Percentiles rank a stretch among this genome's conserved stretches.
These are phyloP conservation scores for Leucopsar rothschildi DNA, from an alignment of 2,113 vertebrate genomes.

Conservation along the genomic window DNA sequence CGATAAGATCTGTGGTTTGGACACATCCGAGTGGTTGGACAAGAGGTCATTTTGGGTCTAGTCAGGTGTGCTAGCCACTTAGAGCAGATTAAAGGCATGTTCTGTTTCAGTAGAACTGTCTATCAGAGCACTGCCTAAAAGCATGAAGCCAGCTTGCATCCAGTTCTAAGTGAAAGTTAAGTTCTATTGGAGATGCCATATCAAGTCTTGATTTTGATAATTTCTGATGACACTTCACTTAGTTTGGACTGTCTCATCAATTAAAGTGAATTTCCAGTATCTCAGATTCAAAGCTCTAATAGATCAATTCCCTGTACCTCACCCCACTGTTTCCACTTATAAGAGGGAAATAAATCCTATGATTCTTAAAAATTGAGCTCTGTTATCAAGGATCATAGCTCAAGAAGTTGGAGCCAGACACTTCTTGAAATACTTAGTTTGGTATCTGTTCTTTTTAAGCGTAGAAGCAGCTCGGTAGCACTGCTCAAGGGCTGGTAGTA, in stretches of 20 bases:
- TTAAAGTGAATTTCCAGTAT: not conserved
- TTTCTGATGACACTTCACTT: not conserved
- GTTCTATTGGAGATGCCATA: not conserved
- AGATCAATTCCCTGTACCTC: not conserved
- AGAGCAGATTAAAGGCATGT: not conserved
- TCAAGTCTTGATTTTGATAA: not conserved
- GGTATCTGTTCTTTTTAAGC: not conserved
- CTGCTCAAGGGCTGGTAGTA: not conserved
- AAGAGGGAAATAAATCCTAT: not conserved
- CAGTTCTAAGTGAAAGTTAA: not conserved
- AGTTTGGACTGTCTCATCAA: not conserved
- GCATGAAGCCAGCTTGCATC: not conserved
- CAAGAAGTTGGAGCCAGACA: not conserved
- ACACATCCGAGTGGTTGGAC: fast-evolving
- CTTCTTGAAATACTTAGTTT: not conserved
- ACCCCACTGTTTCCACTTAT: not conserved
- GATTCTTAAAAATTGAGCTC: not conserved
- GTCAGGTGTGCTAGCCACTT: not conserved
- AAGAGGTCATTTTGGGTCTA: not conserved
- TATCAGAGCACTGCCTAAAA: not conserved
- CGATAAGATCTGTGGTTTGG: not conserved
- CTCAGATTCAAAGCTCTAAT: not conserved
- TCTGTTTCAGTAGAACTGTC: not conserved
- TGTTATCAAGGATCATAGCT: not conserved
- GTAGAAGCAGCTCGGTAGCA: not conserved